A percentile compares a stretch with the other conserved stretches of the same genome.
Evolutionary conservation across 2,888 invertebrate species (phyloP).

Genomic region (Archips crataeganus): DNA sequence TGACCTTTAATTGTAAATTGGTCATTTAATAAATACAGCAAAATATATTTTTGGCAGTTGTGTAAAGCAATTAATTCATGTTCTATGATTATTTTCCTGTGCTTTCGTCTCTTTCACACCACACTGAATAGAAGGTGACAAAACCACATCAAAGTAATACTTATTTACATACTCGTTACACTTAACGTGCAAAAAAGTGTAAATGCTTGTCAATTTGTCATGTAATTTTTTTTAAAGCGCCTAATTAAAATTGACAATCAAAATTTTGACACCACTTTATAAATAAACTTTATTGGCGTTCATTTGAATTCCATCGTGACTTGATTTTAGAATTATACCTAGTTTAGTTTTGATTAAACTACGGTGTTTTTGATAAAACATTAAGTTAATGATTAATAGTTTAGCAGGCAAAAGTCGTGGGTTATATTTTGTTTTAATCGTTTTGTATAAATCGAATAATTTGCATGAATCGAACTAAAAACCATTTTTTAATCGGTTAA

Average conservation of each 20-base stretch:
- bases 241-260: constrained; percentile 33
- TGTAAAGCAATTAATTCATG: neutral
- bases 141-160: neutral
- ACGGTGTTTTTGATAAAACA: constrained; percentile 25
- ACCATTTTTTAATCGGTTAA: too few species aligned
- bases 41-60: neutral
- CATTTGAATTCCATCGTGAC: constrained; percentile 38
- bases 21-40: neutral
- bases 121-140: neutral
- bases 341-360: constrained; percentile 30
- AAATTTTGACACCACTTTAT: constrained; percentile 33
- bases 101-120: neutral
- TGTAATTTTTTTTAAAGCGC: constrained; percentile 21
- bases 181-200: constrained; percentile 6
- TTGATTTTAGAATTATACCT: neutral
- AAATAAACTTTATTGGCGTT: constrained; percentile 29
- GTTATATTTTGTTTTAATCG: neutral
- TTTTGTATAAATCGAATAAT: too few species aligned
- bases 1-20: constrained; percentile 7
- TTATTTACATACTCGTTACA: constrained; percentile 17
- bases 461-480: too few species aligned
- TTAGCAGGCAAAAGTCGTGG: constrained; percentile 6
- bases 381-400: constrained; percentile 25
- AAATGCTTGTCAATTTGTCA: constrained; percentile 21
- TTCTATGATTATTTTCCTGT: neutral